Percentiles rank a stretch among this genome's conserved stretches.
These are phyloP conservation scores for Engystomops pustulosus DNA, from an alignment of 2,113 vertebrate species.

Conservation along the genomic window DNA sequence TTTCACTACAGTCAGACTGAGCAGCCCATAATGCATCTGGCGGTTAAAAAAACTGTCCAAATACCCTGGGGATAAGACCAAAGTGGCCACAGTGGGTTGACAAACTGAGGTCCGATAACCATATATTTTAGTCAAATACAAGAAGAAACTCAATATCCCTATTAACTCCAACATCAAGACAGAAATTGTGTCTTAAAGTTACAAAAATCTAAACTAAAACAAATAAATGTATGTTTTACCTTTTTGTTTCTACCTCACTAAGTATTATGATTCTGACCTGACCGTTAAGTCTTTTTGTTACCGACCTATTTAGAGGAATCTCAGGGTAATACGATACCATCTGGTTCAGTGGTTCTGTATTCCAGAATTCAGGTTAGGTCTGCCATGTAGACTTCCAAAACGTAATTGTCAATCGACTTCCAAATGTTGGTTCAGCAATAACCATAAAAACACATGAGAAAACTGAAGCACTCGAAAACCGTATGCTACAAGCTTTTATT, in stretches of 20 bases:
- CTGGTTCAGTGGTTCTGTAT: conserved; percentile 37
- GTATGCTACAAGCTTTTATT: conserved; percentile 51
- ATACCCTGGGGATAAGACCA: too few species aligned
- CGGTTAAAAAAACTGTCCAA: too few species aligned
- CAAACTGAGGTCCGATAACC: too few species aligned
- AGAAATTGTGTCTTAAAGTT: neutral
- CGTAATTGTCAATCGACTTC: conserved; percentile 54
- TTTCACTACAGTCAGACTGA: too few species aligned
- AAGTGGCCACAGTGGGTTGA: too few species aligned
- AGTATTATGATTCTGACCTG: conserved; percentile 41
- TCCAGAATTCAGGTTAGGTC: conserved; percentile 58
- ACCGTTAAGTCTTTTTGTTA: neutral
- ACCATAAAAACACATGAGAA: conserved; percentile 57
- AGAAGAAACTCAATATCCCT: neutral
- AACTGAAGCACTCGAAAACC: conserved; percentile 54
- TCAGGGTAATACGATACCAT: conserved; percentile 44
- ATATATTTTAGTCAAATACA: neutral
- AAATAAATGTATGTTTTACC: neutral
- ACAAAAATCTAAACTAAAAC: neutral
- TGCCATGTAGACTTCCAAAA: conserved; percentile 57
- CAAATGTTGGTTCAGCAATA: conserved; percentile 59
- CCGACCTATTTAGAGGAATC: conserved; percentile 47
- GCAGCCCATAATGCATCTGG: too few species aligned
- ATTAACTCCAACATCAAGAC: neutral
- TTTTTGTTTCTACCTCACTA: neutral